These are phyloP conservation scores for Lasioglossum villosulum DNA, from an alignment of 2,888 invertebrate genomes.

Conservation along the genomic window DNA sequence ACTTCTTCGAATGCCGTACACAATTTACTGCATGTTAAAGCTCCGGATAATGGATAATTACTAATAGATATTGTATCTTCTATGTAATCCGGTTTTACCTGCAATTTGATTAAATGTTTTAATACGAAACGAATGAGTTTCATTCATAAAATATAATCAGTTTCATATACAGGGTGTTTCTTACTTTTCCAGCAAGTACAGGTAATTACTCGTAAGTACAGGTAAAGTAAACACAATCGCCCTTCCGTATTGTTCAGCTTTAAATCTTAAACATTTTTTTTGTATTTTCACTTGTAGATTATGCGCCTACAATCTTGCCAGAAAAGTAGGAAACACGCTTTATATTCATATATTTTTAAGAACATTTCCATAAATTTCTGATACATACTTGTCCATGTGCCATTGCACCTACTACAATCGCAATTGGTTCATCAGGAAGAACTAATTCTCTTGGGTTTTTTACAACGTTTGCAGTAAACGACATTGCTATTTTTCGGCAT, in stretches of 20 bases:
- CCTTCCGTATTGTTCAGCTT: too few species aligned
- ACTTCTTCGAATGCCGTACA: conserved; percentile 97
- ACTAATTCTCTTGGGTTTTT: conserved; percentile 91
- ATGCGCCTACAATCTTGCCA: too few species aligned
- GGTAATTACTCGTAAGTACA: too few species aligned
- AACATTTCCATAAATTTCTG: not conserved
- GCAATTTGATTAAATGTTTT: conserved; percentile 64
- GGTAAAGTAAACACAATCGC: too few species aligned
- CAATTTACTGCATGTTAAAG: conserved; percentile 97
- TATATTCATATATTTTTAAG: conserved; percentile 4
- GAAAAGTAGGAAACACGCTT: too few species aligned
- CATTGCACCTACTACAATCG: conserved; percentile 97
- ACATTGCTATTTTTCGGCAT: conserved; percentile 94
- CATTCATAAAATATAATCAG: not conserved
- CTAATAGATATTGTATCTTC: conserved; percentile 97
- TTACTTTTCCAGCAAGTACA: too few species aligned
- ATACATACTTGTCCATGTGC: conserved; percentile 95
- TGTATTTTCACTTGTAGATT: too few species aligned
- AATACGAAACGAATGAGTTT: not conserved
- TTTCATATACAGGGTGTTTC: too few species aligned
- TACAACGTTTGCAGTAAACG: conserved; percentile 93
- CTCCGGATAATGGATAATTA: conserved; percentile 98
- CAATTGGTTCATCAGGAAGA: conserved; percentile 92
- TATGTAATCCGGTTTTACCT: conserved; percentile 92
- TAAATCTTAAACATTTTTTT: too few species aligned